Evolutionary conservation across 2,113 vertebrate genomes (phyloP), one percentile per base, ranked within the genome.

Genomic region (Castor canadensis): DNA sequence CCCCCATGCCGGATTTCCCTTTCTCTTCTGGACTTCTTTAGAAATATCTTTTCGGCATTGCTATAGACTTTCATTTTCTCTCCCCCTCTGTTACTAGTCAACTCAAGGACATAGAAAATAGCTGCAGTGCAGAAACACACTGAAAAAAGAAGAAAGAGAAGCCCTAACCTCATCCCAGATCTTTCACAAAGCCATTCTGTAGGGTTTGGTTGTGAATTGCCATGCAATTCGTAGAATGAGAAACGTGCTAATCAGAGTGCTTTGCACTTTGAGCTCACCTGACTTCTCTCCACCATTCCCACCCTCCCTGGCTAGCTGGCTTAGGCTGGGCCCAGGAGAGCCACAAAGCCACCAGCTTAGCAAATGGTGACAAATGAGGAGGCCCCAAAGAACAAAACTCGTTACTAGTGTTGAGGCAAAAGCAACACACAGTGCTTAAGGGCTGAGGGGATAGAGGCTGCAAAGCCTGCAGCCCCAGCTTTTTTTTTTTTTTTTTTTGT

Each of bases 301-400:
- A 79, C 71, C 32, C 26, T 88, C 87, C 15, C 24, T 22, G 96
- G 83, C 80, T 52, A 91, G 69, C 79, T 96, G 94, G 87, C 85
- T 71, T 92, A 72, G 72, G 81, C 49, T 94, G 64, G 84, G 24
- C 91, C 47, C 77, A 93, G 67, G 86, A 77, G 91, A 96, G n/a
- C 76, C 77, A 79, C 88, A 96, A 94, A 96, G 43, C 67, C 0
- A 5, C 86, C 79, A 82, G 85, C 38, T 95, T 93, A 95, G 88
- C 95, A 95, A 95, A 95, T 95, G 49, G 52, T 95, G 91, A 97
- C 94, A 97, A 96, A 96, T 90, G 45, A 87, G 52, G 28, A 95
- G 54, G 20, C n/a, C 71, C 58, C 81, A 85, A 67, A 86, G 92
- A 92, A 89, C 43, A 84, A 87, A 83, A 93, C 84, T 96, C 93